phyloP scores from a whole-genome alignment of 2,888 invertebrate species.

The Agonopterix arenella region DNA sequence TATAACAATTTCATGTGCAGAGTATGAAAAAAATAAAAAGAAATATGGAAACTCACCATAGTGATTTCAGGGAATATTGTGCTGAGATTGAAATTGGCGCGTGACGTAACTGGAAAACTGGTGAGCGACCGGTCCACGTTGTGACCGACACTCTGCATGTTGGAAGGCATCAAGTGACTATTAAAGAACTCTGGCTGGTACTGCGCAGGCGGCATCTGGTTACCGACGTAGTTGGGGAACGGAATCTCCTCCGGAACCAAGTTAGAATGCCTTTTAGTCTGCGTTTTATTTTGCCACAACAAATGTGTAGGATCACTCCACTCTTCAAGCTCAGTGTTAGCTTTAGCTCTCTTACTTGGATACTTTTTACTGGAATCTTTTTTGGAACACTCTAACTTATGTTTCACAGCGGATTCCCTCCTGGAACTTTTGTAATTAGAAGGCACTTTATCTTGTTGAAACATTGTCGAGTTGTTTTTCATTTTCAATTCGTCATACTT shows the following conservation, averaged over 20 bases:
- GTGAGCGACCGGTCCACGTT: constrained; percentile 51
- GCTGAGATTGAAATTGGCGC: constrained; percentile 88
- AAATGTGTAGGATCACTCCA: constrained; percentile 57
- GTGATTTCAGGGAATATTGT: constrained; percentile 92
- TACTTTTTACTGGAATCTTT: constrained; percentile 64
- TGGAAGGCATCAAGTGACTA: constrained; percentile 57
- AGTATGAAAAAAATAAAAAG: neutral
- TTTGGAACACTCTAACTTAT: constrained; percentile 68
- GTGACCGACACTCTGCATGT: constrained; percentile 51
- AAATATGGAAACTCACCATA: constrained; percentile 48
- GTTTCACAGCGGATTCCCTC: constrained; percentile 59
- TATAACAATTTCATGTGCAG: neutral
- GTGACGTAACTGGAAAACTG: constrained; percentile 58
- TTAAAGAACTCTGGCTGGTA: constrained; percentile 66
- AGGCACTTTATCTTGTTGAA: constrained; percentile 50
- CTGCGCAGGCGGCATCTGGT: constrained; percentile 60
- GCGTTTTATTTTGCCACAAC: constrained; percentile 59
- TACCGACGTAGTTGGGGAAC: constrained; percentile 60
- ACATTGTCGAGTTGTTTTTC: constrained; percentile 48
- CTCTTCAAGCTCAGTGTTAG: constrained; percentile 53
- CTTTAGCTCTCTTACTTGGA: constrained; percentile 58
- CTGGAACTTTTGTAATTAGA: constrained; percentile 52
- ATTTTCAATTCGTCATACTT: constrained; percentile 67
- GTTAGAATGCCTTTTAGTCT: constrained; percentile 51
- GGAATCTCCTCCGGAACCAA: constrained; percentile 54